A percentile compares a stretch with the other conserved stretches of the same genome.
phyloP scores from a whole-genome alignment of 2,888 invertebrate genomes.

The Brachypterus glaber region DNA sequence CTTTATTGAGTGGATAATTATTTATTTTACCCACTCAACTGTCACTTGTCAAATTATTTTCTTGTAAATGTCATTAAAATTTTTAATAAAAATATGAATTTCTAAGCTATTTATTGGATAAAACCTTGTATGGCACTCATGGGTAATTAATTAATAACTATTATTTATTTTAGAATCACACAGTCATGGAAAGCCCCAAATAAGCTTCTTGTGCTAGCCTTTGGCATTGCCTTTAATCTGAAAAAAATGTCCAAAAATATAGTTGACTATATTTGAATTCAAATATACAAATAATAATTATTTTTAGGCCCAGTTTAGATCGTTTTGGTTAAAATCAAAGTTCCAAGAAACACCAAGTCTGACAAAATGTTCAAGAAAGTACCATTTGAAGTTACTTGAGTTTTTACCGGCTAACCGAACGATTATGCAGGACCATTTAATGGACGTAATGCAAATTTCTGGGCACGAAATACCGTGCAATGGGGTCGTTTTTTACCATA shows the following conservation, averaged over 20 bases:
- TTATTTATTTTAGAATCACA: conserved; percentile 1
- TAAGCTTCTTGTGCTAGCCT: too few species aligned
- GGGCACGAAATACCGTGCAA: conserved; percentile 52
- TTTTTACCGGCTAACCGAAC: conserved; percentile 41
- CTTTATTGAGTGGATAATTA: too few species aligned
- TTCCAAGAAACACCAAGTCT: conserved; percentile 54
- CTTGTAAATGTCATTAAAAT: too few species aligned
- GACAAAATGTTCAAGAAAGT: conserved; percentile 38
- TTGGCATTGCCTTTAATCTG: too few species aligned
- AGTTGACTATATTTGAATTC: too few species aligned
- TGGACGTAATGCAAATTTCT: conserved; percentile 34
- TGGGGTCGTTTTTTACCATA: conserved; percentile 88
- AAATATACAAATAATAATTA: conserved; percentile 6
- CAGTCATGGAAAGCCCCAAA: too few species aligned
- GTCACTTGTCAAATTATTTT: too few species aligned
- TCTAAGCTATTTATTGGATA: too few species aligned
- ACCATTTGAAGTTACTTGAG: conserved; percentile 44
- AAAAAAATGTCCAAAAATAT: too few species aligned
- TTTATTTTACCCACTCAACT: too few species aligned
- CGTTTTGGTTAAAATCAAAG: conserved; percentile 73
- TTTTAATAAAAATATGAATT: too few species aligned
- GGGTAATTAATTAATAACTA: conserved; percentile 2
- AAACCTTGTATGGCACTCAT: too few species aligned
- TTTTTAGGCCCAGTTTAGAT: conserved; percentile 69
- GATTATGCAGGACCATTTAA: conserved; percentile 42